Evolutionary conservation across 2,797 vertebrate genomes (phyloP), one percentile per base, ranked within the genome.

Genomic region (Arctocebus calabarensis): DNA sequence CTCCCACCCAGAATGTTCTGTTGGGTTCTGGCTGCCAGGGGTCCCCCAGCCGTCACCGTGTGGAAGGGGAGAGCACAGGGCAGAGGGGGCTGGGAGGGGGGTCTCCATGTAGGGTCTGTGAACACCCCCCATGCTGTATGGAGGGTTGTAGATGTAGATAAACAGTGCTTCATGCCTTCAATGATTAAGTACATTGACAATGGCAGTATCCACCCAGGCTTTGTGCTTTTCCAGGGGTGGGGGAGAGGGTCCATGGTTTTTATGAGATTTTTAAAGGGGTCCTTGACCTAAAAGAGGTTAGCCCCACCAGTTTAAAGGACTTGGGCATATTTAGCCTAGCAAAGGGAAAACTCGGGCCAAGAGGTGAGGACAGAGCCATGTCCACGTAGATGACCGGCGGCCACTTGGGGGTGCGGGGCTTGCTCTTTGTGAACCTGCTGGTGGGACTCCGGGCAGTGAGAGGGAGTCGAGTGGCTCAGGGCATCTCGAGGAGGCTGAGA

Each of bases 121-220:
- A 71, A 29, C 3, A 29, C 16, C 77, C 11, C 2, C 2, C 79
- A 37, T 19, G 0, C 13, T 27, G 4, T 52, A 3, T 1, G 7
- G 48, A 52, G 45, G 57, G 57, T 10, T 48, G 32, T 45, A 9
- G 34, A 1, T 75, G 13, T 52, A 52, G 48, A 16, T 52, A 93
- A 94, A 87, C 94, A 92, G 48, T 73, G 75, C 84, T 84, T 95
- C 5, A 0, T 57, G 62, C 91, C 88, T 81, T 96, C 77, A 94
- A 96, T 88, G 96, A 96, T 94, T 91, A 84, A 96, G 7, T 4
- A 59, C 59, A 10, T 77, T 16, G 61, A 45, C 73, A 12, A 1
- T 4, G 48, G 66, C 59, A 45, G 84, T 23, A 43, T 78, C 11
- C 0, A 8, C 25, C 64, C 37, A 12, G 55, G 34, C 29, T 25